Conservation (phyloP, 2,888 invertebrate genomes). For the Oxytorus armatus region DNA sequence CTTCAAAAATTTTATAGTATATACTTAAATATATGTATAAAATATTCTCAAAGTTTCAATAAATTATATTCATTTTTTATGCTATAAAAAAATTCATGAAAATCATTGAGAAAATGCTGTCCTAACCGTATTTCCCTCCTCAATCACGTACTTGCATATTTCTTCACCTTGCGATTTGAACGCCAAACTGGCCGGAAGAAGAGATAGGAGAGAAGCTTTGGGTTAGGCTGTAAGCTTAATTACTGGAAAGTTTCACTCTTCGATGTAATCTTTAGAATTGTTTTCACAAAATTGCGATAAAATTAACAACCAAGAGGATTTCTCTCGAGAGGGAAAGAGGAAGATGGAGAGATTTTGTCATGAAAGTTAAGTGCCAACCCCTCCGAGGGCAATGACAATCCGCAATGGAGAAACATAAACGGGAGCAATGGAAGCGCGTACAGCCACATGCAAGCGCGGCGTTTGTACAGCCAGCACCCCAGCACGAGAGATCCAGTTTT, state of each 20-base stretch:
- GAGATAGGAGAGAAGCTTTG: neutral
- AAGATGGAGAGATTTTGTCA: conserved; percentile 51
- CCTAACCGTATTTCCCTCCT: no score
- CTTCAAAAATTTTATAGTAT: no score
- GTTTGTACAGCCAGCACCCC: conserved; percentile 31
- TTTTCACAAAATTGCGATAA: neutral
- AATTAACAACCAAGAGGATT: conserved; percentile 3
- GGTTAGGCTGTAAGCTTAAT: neutral
- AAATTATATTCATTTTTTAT: no score
- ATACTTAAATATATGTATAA: no score
- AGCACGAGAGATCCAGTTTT: conserved; percentile 64
- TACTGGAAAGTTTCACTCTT: neutral
- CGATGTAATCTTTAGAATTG: neutral
- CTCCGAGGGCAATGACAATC: conserved; percentile 60
- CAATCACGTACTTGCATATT: no score
- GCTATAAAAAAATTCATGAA: no score
- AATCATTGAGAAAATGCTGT: no score
- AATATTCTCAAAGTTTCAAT: no score
- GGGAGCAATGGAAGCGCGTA: conserved; percentile 53
- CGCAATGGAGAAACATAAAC: conserved; percentile 34
- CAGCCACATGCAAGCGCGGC: conserved; percentile 2
- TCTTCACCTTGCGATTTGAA: neutral
- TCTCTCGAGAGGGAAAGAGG: no score
- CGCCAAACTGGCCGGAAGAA: no score
- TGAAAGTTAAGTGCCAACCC: conserved; percentile 51